Base-by-base conservation (phyloP, 2,888 invertebrate genomes). In the Orchesellides sinensis region DNA sequence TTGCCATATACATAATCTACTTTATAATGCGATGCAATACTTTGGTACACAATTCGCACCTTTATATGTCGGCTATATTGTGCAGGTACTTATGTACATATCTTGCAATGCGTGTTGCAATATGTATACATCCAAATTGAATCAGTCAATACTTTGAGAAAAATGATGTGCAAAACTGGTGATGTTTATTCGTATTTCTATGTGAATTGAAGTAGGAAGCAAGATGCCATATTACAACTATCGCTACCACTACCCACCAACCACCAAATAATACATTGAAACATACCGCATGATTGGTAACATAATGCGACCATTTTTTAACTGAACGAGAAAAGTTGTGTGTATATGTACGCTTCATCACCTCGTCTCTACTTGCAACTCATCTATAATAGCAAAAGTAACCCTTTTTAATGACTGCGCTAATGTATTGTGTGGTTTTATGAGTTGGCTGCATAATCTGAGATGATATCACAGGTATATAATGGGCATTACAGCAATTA, bases 401-500 rank as follows among this genome's bases (percentile, higher is more conserved):
- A 23, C 69, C 52, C 21, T 52, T 69, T 56, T 69, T 68, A 66
- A 69, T 69, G 54, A 54, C 5, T 35, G 35, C 54, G 35, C 54
- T 69, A 69, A 69, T 69, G 54, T 63, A 1, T 40, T 0, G 14
- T 54, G 23, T 69, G 21, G 40, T 29, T 56, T 6, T 6, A n/a
- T 45, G 6, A 21, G 17, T 49, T 49, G 40, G 40, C 29, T 69
- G 21, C 17, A 25, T 49, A 49, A n/a, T 8, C 19, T 49, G 14
- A 69, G 70, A 70, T 77, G 72, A 77, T 75, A 69, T 72, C 72
- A 84, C 45, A 40, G 40, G 29, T 19, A 49, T 61, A 56, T 69
- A 32, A 82, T 77, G n/a, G n/a, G 54, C 69, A 29, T 70, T 70
- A 68, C 54, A 63, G 63, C 80, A 81, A 78, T 77, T 83, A 83